These are phyloP conservation scores for Empidonax alnorum DNA, from an alignment of 2,113 vertebrate species.

Conservation along the genomic window DNA sequence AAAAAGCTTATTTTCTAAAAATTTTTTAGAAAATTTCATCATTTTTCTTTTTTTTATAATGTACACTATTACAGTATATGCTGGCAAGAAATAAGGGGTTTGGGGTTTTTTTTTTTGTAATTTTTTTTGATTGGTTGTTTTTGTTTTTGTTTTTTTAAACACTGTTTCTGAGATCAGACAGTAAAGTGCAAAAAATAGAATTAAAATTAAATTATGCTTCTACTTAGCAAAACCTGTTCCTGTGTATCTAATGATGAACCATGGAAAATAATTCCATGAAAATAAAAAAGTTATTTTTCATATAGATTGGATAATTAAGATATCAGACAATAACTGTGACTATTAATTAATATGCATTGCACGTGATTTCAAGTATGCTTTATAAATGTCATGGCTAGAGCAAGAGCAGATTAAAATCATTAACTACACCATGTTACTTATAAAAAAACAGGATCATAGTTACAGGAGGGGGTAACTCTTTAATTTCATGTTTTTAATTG, in stretches of 20 bases:
- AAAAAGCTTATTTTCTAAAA: neutral
- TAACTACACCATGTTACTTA: constrained; percentile 38
- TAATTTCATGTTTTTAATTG: constrained; percentile 69
- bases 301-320: neutral
- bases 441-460: constrained; percentile 44
- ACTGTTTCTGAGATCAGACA: neutral
- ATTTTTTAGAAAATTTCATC: neutral
- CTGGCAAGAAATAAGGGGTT: neutral
- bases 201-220: neutral
- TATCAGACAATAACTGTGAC: neutral
- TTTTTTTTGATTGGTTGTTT: neutral
- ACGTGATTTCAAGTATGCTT: constrained; percentile 41
- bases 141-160: neutral
- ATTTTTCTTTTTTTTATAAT: no score
- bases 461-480: constrained; percentile 44
- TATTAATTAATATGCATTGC: constrained; percentile 33
- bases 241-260: neutral
- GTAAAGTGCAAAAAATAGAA: neutral
- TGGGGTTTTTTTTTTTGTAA: neutral
- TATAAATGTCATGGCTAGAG: constrained; percentile 56
- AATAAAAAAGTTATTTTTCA: neutral
- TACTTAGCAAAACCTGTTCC: neutral
- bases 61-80: neutral
- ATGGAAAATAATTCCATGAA: neutral
- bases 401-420: constrained; percentile 48